These are phyloP conservation scores for Hirudo medicinalis DNA, from an alignment of 1,140 invertebrate species.

Conservation along the genomic window DNA sequence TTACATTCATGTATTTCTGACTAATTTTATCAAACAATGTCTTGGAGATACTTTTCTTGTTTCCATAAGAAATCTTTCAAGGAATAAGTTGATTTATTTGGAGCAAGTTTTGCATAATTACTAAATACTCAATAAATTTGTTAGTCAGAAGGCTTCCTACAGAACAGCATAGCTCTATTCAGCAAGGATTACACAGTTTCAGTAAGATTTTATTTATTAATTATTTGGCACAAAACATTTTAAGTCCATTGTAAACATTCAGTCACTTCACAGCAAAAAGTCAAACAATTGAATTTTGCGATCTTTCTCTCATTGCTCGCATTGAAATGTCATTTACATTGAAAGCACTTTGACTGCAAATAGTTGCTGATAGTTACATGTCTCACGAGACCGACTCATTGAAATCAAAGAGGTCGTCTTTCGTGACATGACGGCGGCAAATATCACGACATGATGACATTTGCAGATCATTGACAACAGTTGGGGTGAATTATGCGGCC, in stretches of 20 bases:
- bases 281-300: neutral
- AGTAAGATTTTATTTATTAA: slow-evolving; percentile 27
- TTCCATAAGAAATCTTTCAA: too few relatives aligned
- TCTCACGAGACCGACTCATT: too few relatives aligned
- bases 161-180: slow-evolving; percentile 51
- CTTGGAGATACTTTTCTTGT: too few relatives aligned
- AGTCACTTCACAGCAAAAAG: too few relatives aligned
- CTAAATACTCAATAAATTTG: slow-evolving; percentile 21
- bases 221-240: too few relatives aligned
- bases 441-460: neutral
- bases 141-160: slow-evolving; percentile 50
- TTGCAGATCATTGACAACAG: slow-evolving; percentile 50
- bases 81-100: too few relatives aligned
- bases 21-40: too few relatives aligned
- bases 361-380: neutral
- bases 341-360: neutral
- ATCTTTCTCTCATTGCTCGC: slow-evolving; percentile 20
- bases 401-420: neutral
- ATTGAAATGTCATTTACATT: neutral
- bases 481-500: slow-evolving; percentile 56
- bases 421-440: too few relatives aligned
- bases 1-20: too few relatives aligned
- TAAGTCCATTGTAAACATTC: too few relatives aligned
- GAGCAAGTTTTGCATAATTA: too few relatives aligned
- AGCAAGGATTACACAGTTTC: slow-evolving; percentile 49